Percentiles rank a stretch among this genome's conserved stretches.
Evolutionary conservation across 2,888 invertebrate species (phyloP).

Genomic region (Thymelicus lineola): DNA sequence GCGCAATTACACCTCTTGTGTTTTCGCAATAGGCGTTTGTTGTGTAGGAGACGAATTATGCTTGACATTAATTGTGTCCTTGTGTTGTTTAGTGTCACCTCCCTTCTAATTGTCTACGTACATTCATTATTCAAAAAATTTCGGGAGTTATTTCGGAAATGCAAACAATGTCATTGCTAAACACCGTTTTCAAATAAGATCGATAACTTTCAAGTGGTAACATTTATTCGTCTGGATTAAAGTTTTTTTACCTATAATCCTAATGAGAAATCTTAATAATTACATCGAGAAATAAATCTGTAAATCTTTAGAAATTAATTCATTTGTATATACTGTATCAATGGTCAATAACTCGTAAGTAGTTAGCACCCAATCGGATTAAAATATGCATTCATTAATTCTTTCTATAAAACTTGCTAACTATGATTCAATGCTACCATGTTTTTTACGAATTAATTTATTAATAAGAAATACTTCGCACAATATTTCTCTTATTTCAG

Average conservation of each 20-base stretch:
- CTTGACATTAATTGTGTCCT: conserved; percentile 59
- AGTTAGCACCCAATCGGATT: conserved; percentile 16
- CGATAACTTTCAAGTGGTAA: too few relatives aligned
- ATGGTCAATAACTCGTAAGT: conserved; percentile 1
- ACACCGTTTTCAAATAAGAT: too few relatives aligned
- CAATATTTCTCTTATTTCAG: too few relatives aligned
- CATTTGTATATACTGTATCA: not conserved
- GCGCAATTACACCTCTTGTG: conserved; percentile 29
- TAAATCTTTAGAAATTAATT: too few relatives aligned
- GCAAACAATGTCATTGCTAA: not conserved
- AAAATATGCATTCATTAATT: conserved; percentile 13
- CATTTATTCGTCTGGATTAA: too few relatives aligned
- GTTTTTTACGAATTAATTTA: too few relatives aligned
- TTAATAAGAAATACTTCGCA: too few relatives aligned
- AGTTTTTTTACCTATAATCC: too few relatives aligned
- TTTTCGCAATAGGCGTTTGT: conserved; percentile 55
- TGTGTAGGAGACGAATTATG: conserved; percentile 76
- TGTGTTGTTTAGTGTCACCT: conserved; percentile 44
- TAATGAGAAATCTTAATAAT: too few relatives aligned
- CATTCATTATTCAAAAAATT: conserved; percentile 38
- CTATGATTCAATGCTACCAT: conserved; percentile 12
- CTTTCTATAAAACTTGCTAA: not conserved
- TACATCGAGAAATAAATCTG: too few relatives aligned
- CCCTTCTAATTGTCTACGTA: conserved; percentile 46
- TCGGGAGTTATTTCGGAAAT: conserved; percentile 7